These are phyloP conservation scores for Apeltes quadracus DNA, from an alignment of 2,113 vertebrate species.

Conservation along the genomic window DNA sequence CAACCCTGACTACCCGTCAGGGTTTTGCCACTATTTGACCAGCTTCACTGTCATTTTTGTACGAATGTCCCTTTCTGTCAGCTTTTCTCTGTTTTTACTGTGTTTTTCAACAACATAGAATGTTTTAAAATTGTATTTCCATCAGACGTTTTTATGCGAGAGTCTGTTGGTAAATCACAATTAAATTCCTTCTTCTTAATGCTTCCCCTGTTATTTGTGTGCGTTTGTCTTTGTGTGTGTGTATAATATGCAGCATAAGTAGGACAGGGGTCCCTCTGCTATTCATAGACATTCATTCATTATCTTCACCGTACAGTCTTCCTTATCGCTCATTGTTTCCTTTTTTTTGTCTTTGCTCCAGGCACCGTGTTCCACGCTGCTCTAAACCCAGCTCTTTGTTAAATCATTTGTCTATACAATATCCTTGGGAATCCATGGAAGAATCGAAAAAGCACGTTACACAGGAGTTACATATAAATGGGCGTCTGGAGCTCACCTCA, in stretches of 20 bases:
- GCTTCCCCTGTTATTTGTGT: constrained; percentile 22
- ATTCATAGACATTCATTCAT: constrained; percentile 73
- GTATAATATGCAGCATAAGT: constrained; percentile 56
- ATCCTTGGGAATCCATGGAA: constrained; percentile 56
- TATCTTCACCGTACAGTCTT: constrained; percentile 69
- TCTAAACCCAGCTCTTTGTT: constrained; percentile 73
- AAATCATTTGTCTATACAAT: constrained; percentile 52
- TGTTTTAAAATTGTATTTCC: constrained; percentile 46
- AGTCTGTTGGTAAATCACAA: constrained; percentile 45
- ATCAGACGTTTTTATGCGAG: constrained; percentile 44
- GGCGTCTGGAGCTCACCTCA: constrained; percentile 19
- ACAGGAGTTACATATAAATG: constrained; percentile 7
- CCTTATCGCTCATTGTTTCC: constrained; percentile 72
- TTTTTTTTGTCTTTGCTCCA: constrained; percentile 57
- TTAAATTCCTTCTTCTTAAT: constrained; percentile 56
- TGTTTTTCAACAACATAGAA: constrained; percentile 21
- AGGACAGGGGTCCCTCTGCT: constrained; percentile 72
- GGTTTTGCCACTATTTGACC: constrained; percentile 19
- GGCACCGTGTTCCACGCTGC: constrained; percentile 67
- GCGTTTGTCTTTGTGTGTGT: constrained; percentile 33
- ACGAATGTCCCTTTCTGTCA: constrained; percentile 28
- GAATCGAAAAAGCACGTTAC: constrained; percentile 20
- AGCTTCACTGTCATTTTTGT: constrained; percentile 13
- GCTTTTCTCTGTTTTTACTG: constrained; percentile 36
- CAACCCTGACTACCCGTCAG: constrained; percentile 11